Conservation (phyloP, 2,113 vertebrate species). For the Sturnus vulgaris region DNA sequence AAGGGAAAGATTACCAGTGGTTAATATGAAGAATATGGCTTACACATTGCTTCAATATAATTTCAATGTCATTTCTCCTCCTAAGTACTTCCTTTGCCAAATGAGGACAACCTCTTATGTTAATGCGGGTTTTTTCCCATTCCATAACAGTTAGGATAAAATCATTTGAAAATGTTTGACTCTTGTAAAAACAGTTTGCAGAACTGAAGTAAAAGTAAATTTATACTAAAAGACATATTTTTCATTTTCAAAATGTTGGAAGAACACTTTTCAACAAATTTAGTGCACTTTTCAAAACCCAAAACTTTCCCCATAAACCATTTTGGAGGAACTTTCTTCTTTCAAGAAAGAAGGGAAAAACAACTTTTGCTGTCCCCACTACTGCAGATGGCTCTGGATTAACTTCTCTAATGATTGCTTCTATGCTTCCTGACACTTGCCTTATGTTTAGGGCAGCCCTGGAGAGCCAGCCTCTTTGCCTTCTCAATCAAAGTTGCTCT, state of each 20-base stretch:
- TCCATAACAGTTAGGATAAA: background rate
- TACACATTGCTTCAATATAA: background rate
- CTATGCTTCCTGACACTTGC: background rate
- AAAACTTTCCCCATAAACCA: background rate
- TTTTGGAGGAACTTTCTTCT: background rate
- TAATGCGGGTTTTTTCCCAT: accelerated
- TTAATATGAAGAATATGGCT: background rate
- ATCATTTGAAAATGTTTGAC: background rate
- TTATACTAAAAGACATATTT: background rate
- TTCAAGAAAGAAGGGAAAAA: background rate
- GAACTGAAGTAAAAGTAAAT: background rate
- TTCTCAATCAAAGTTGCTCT: background rate
- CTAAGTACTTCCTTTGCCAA: background rate
- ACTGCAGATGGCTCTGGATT: background rate
- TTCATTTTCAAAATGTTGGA: background rate
- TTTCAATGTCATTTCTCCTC: background rate
- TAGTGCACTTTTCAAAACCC: background rate
- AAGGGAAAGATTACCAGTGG: background rate
- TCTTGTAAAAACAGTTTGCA: background rate
- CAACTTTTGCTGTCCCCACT: background rate
- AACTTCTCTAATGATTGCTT: background rate
- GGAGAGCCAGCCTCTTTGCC: background rate
- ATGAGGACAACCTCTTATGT: background rate
- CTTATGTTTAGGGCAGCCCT: background rate
- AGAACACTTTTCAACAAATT: background rate